These are phyloP conservation scores for Coracopsis vasa DNA, from an alignment of 2,113 vertebrate genomes.

Conservation along the genomic window DNA sequence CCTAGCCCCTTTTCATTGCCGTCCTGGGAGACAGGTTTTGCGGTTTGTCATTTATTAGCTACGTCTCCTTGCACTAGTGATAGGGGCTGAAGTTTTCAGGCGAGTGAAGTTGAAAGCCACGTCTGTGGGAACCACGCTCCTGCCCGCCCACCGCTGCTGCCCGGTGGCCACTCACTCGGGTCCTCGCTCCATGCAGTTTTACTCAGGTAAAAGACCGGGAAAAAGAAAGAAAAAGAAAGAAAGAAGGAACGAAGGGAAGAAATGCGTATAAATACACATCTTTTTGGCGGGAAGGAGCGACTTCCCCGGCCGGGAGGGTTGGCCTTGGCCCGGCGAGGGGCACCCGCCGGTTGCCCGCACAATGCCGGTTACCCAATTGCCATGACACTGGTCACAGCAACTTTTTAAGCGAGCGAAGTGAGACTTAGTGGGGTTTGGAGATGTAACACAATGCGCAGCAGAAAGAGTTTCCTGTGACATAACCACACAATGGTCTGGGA, in stretches of 20 bases:
- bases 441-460: conserved; percentile 11
- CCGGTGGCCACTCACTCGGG: not conserved
- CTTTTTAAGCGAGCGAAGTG: conserved; percentile 20
- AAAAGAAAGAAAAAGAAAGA: too few relatives aligned
- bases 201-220: not conserved
- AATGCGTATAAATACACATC: not conserved
- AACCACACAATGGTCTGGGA: conserved; percentile 46
- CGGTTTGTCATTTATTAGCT: not conserved
- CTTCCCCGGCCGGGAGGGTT: not conserved
- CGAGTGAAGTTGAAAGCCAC: not conserved
- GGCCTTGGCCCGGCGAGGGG: not conserved
- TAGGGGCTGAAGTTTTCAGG: conserved; percentile 24
- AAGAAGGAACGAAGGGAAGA: not conserved
- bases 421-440: conserved; percentile 20
- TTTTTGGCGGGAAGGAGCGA: not conserved
- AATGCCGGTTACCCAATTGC: not conserved
- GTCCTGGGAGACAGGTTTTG: not conserved
- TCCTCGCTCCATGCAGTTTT: not conserved
- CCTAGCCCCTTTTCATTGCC: not conserved
- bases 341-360: not conserved
- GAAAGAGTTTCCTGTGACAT: conserved; percentile 55
- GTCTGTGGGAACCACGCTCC: not conserved
- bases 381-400: conserved; percentile 25
- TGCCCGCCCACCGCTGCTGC: not conserved
- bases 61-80: not conserved